A percentile compares a stretch with the other conserved stretches of the same genome.
Conservation (phyloP, 2,888 invertebrate species). For the Orthosia gracilis region DNA sequence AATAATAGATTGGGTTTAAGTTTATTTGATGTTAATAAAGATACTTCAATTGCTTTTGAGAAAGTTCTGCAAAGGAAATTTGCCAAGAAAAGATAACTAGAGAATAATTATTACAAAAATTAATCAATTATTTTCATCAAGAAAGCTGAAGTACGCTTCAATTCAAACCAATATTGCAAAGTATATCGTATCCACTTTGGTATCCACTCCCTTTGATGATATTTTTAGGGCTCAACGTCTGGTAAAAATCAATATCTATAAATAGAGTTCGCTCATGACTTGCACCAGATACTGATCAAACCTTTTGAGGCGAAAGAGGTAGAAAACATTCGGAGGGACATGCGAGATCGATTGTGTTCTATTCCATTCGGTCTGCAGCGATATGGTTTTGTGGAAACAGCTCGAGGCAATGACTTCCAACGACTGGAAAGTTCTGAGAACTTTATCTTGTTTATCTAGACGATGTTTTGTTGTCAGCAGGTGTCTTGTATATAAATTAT, state of each 20-base stretch:
- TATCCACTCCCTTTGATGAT: conserved; percentile 17
- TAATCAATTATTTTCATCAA: conserved; percentile 2
- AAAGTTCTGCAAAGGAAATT: conserved; percentile 28
- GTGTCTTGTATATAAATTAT: neutral
- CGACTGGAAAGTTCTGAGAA: neutral
- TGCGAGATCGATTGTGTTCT: conserved; percentile 60
- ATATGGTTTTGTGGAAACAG: conserved; percentile 24
- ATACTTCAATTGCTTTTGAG: conserved; percentile 21
- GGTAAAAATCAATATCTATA: conserved; percentile 36
- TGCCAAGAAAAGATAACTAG: neutral
- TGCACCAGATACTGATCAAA: conserved; percentile 56
- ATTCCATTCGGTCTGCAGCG: conserved; percentile 35
- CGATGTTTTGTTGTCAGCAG: neutral
- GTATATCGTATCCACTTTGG: neutral
- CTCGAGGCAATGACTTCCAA: neutral
- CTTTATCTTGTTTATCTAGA: conserved; percentile 5
- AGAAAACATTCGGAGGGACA: conserved; percentile 61
- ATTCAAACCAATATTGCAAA: conserved; percentile 10
- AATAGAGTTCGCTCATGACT: conserved; percentile 41
- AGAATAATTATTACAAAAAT: conserved; percentile 25
- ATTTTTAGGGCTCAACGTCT: conserved; percentile 39
- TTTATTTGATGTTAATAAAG: conserved; percentile 6
- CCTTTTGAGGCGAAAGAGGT: conserved; percentile 63
- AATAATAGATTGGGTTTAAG: conserved; percentile 19
- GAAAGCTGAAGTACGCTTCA: neutral